These are phyloP conservation scores for Amphilophus citrinellus DNA, from an alignment of 2,113 vertebrate genomes.

Conservation along the genomic window DNA sequence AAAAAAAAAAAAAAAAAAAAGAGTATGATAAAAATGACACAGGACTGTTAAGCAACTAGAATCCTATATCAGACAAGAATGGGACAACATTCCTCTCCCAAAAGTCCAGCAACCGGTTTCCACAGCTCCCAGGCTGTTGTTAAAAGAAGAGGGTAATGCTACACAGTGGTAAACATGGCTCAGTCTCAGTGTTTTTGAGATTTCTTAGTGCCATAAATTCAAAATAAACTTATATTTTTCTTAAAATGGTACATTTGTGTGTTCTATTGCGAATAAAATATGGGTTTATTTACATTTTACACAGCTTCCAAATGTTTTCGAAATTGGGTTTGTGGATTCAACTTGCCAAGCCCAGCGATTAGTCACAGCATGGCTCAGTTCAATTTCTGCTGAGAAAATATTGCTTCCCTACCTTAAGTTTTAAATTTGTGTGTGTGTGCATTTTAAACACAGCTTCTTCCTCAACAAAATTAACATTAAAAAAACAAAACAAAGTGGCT, in stretches of 20 bases:
- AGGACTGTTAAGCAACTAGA: neutral
- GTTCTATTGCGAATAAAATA: neutral
- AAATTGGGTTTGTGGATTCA: constrained; percentile 41
- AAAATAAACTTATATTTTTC: neutral
- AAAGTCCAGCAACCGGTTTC: neutral
- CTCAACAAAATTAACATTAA: neutral
- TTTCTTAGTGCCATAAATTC: neutral
- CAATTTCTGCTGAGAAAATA: constrained; percentile 32
- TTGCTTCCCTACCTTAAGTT: constrained; percentile 16
- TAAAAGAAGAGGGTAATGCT: neutral
- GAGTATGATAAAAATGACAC: neutral
- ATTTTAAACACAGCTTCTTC: constrained; percentile 1
- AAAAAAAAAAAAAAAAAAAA: fast-evolving
- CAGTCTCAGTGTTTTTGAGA: fast-evolving
- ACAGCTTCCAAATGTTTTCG: neutral
- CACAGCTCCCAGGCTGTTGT: neutral
- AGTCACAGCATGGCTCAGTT: constrained; percentile 56
- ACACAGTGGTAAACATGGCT: neutral
- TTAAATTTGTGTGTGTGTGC: constrained; percentile 17
- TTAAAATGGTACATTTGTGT: neutral
- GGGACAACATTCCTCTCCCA: neutral
- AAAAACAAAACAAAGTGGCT: neutral
- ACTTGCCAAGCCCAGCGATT: constrained; percentile 49
- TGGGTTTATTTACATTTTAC: neutral
- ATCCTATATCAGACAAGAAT: too few relatives aligned